phyloP scores from a whole-genome alignment of 23 tunicate genomes.

The Styela plicata region DNA sequence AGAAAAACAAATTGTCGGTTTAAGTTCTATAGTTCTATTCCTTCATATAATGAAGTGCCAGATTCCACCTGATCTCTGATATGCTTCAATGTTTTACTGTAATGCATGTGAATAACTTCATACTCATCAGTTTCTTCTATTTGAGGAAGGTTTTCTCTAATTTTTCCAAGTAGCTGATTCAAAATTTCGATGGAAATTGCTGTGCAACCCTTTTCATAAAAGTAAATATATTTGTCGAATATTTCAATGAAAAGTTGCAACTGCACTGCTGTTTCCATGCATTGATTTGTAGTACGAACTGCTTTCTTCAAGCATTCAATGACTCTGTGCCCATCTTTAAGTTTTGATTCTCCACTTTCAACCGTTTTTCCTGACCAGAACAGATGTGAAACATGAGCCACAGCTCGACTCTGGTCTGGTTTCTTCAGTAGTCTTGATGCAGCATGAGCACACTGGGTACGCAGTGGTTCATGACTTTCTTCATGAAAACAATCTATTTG shows the following conservation, averaged over 20 bases:
- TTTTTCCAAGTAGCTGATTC: conserved; percentile 59
- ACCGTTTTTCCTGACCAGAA: conserved; percentile 85
- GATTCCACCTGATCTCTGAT: conserved; percentile 32
- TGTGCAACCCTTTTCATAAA: conserved; percentile 63
- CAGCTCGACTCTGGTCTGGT: conserved; percentile 92
- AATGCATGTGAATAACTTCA: conserved; percentile 62
- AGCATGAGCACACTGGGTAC: conserved; percentile 98
- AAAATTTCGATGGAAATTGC: conserved; percentile 61
- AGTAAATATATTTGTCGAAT: conserved; percentile 74
- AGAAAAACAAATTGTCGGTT: too few species aligned
- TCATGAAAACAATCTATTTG: conserved; percentile 70
- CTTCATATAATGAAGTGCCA: conserved; percentile 13
- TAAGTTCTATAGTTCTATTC: conserved; percentile 2
- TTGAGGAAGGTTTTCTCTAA: conserved; percentile 50
- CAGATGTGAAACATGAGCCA: conserved; percentile 75
- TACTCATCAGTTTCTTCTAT: conserved; percentile 47
- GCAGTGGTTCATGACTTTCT: conserved; percentile 87
- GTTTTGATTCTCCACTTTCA: conserved; percentile 37
- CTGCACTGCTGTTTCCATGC: conserved; percentile 86
- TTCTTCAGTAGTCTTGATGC: conserved; percentile 88
- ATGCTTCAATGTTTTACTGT: conserved; percentile 52
- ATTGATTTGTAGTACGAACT: conserved; percentile 70
- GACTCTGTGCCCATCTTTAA: conserved; percentile 74
- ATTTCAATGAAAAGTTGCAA: conserved; percentile 82
- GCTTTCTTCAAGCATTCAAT: conserved; percentile 87